These are phyloP conservation scores for Drosophila willistoni DNA, from an alignment of 1,140 invertebrate species.

Conservation along the genomic window DNA sequence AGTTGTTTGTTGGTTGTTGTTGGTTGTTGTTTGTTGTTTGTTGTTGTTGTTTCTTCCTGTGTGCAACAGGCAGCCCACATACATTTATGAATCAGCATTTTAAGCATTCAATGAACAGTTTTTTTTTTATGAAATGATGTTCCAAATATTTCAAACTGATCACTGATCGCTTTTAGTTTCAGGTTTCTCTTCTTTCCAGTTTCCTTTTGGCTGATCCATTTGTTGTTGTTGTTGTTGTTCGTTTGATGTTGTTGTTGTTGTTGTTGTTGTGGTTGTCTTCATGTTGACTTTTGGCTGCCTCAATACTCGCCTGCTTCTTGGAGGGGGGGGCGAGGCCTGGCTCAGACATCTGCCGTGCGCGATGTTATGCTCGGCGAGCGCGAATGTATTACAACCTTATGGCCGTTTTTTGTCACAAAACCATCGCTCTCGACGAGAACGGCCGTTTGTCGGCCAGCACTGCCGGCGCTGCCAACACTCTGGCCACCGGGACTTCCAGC, in stretches of 20 bases:
- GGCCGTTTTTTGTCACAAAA: conserved; percentile 91
- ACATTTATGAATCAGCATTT: not conserved
- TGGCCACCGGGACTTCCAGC: conserved; percentile 67
- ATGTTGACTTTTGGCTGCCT: conserved; percentile 23
- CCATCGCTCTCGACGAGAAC: conserved; percentile 93
- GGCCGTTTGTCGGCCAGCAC: conserved; percentile 87
- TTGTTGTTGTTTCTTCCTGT: conserved; percentile 38
- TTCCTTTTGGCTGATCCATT: conserved; percentile 47
- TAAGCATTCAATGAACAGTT: not conserved
- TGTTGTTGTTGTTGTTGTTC: conserved; percentile 26
- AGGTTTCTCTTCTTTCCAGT: no score
- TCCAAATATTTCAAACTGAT: not conserved
- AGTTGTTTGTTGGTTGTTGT: conserved; percentile 28
- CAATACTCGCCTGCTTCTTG: conserved; percentile 82
- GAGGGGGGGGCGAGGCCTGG: conserved; percentile 86
- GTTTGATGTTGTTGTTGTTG: no score
- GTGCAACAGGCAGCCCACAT: conserved; percentile 7
- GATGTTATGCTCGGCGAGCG: conserved; percentile 92
- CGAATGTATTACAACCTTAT: conserved; percentile 94
- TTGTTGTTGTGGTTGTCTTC: no score
- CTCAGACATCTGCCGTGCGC: conserved; percentile 91
- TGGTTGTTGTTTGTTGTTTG: conserved; percentile 36
- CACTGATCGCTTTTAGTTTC: no score
- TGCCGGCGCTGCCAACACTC: conserved; percentile 58
- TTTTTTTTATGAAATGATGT: not conserved